Percentiles rank a stretch among this genome's conserved stretches.
These are phyloP conservation scores for Tiliqua scincoides DNA, from an alignment of 2,113 vertebrate genomes.

Conservation along the genomic window DNA sequence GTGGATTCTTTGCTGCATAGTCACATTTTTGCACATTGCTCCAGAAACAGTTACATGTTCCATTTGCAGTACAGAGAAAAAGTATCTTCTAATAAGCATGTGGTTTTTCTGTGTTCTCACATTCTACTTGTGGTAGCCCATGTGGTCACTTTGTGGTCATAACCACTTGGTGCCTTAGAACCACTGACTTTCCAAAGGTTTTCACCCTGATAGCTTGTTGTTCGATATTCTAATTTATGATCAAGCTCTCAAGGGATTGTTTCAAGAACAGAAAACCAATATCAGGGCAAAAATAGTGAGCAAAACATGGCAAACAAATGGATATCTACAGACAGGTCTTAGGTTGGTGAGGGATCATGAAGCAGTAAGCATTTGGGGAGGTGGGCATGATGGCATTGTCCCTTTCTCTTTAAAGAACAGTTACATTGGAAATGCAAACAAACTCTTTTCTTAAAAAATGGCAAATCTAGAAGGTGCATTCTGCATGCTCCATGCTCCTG, in stretches of 20 bases:
- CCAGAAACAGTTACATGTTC: conserved; percentile 13
- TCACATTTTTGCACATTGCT: conserved; percentile 59
- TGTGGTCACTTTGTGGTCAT: background rate
- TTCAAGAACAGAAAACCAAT: too few relatives aligned
- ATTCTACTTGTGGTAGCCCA: background rate
- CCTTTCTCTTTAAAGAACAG: background rate
- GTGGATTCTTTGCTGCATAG: conserved; percentile 59
- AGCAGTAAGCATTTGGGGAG: background rate
- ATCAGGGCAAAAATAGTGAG: background rate
- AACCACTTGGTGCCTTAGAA: background rate
- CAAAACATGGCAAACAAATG: background rate
- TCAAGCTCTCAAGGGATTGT: too few relatives aligned
- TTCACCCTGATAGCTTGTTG: too few relatives aligned
- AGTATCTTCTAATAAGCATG: background rate
- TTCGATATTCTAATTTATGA: too few relatives aligned
- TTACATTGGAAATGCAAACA: too few relatives aligned
- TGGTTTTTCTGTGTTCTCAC: background rate
- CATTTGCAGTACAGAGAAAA: background rate
- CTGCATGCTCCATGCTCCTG: too few relatives aligned
- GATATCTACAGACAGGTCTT: background rate
- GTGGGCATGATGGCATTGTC: background rate
- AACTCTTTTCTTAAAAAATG: too few relatives aligned
- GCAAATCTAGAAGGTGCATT: too few relatives aligned
- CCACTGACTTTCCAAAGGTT: background rate
- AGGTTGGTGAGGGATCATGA: background rate